Evolutionary conservation across 2,113 vertebrate genomes (phyloP).

Genomic region (Microcebus griseorufus): DNA sequence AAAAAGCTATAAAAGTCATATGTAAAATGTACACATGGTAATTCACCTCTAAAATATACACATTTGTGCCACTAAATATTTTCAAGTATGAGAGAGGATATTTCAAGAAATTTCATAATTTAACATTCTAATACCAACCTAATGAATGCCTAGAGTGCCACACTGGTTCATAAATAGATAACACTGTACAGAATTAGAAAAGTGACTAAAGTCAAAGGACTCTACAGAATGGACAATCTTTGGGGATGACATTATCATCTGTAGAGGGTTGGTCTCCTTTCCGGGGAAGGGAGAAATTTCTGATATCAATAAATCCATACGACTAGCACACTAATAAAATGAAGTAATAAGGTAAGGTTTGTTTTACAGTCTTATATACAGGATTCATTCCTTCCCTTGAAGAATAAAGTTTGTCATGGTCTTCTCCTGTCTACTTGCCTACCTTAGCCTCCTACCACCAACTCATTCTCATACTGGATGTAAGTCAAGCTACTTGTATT

Average conservation of each 20-base stretch:
- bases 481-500: not conserved
- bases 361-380: not conserved
- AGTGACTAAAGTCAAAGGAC: not conserved
- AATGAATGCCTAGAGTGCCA: not conserved
- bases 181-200: not conserved
- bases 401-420: not conserved
- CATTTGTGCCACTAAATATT: slow-evolving; percentile 30
- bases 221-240: not conserved
- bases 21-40: slow-evolving; percentile 45
- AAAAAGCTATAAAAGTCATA: slow-evolving; percentile 14
- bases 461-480: not conserved
- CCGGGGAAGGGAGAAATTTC: not conserved
- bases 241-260: not conserved
- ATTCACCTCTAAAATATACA: slow-evolving; percentile 54
- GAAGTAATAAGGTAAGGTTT: too few relatives aligned
- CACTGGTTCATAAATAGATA: not conserved
- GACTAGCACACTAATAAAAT: not conserved
- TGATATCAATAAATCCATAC: not conserved
- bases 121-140: not conserved
- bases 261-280: not conserved
- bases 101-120: slow-evolving; percentile 39
- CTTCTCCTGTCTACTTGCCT: not conserved
- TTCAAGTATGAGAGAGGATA: slow-evolving; percentile 37
- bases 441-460: not conserved
- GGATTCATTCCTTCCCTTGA: not conserved